phyloP scores from a whole-genome alignment of 2,113 vertebrate species.

The Argyrosomus japonicus region DNA sequence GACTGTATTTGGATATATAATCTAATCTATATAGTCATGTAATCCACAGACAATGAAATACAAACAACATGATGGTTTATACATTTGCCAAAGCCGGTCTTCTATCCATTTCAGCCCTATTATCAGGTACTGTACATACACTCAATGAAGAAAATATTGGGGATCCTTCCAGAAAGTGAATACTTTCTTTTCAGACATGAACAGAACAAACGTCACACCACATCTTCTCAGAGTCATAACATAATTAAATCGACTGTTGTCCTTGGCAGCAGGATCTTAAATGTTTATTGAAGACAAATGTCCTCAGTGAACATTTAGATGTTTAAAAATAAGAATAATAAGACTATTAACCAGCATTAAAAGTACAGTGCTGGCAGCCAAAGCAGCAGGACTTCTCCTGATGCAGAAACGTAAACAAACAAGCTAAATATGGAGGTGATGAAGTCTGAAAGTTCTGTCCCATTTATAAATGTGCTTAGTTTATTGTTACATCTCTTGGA shows the following conservation, averaged over 20 bases:
- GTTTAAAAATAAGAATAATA: no score
- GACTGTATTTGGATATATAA: constrained; percentile 42
- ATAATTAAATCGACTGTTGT: neutral
- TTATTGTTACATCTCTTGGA: no score
- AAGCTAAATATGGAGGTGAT: no score
- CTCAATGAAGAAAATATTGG: neutral
- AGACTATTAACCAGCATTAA: neutral
- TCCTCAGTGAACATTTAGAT: no score
- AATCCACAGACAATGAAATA: constrained; percentile 31
- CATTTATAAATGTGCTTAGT: no score
- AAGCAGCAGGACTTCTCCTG: neutral
- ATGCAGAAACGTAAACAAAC: no score
- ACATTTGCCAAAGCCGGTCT: neutral
- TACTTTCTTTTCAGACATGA: neutral
- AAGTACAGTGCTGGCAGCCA: neutral
- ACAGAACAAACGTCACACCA: neutral
- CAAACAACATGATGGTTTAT: neutral
- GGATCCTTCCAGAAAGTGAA: no score
- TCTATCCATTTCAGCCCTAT: neutral
- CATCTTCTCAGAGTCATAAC: neutral
- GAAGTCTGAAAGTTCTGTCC: no score
- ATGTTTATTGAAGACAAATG: no score
- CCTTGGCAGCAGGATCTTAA: no score
- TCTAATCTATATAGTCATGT: constrained; percentile 32
- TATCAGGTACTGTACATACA: neutral